These are phyloP conservation scores for Trichonephila inaurata DNA, from an alignment of 1,140 invertebrate species.

Conservation along the genomic window DNA sequence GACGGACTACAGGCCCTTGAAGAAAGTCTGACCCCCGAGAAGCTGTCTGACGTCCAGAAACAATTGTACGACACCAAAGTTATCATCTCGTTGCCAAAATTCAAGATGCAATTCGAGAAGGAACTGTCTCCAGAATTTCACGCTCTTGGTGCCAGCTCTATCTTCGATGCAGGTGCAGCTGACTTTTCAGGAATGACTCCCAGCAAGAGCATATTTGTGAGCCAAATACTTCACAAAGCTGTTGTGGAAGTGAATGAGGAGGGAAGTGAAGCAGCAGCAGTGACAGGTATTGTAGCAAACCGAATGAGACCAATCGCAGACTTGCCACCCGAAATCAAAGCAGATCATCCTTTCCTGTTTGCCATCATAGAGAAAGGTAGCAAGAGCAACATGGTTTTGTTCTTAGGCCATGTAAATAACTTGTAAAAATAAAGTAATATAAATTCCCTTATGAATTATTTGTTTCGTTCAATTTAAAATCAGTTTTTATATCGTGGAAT, in stretches of 20 bases:
- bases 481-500: no score
- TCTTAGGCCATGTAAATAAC: slow-evolving; percentile 76
- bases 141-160: slow-evolving; percentile 77
- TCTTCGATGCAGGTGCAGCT: slow-evolving; percentile 77
- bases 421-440: slow-evolving; percentile 52
- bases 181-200: slow-evolving; percentile 78
- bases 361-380: slow-evolving; percentile 71
- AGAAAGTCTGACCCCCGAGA: neutral
- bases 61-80: slow-evolving; percentile 67
- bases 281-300: slow-evolving; percentile 82
- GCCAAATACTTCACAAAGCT: slow-evolving; percentile 82
- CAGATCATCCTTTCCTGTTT: slow-evolving; percentile 78
- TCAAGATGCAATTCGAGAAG: slow-evolving; percentile 77
- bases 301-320: slow-evolving; percentile 79
- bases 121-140: slow-evolving; percentile 76
- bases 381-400: slow-evolving; percentile 72
- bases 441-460: no score
- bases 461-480: no score
- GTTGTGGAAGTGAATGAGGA: slow-evolving; percentile 86
- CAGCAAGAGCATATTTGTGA: slow-evolving; percentile 77
- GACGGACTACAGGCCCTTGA: slow-evolving; percentile 73
- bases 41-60: slow-evolving; percentile 19
- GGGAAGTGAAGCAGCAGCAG: slow-evolving; percentile 87
- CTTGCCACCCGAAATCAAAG: slow-evolving; percentile 82
- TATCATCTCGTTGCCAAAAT: slow-evolving; percentile 78